Base-by-base conservation (phyloP, 30 jellyfish, hydroid and myxozoan genomes). In the Turritopsis rubra region DNA sequence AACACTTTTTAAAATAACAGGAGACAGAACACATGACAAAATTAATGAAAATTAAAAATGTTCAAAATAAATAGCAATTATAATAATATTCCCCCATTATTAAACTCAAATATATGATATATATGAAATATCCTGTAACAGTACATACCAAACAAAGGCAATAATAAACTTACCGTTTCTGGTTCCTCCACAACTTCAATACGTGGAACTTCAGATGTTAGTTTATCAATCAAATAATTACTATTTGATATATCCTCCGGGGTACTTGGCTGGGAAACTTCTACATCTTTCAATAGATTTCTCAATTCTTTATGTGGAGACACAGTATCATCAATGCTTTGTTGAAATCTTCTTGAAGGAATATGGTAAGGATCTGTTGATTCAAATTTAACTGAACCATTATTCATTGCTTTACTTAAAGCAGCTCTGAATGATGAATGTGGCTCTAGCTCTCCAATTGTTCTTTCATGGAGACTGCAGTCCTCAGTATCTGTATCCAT, bases 101-200 rank as follows among this genome's bases (percentile, higher is more conserved):
- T n/a, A n/a, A n/a, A n/a, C n/a, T n/a, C n/a, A n/a, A n/a, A n/a
- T n/a, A n/a, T n/a, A n/a, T n/a, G n/a, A n/a, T n/a, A n/a, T n/a
- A n/a, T n/a, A n/a, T n/a, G n/a, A n/a, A n/a, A n/a, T n/a, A n/a
- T n/a, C n/a, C n/a, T n/a, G n/a, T n/a, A n/a, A n/a, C n/a, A n/a
- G n/a, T n/a, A n/a, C n/a, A n/a, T n/a, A n/a, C n/a, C n/a, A n/a
- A n/a, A n/a, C n/a, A n/a, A n/a, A n/a, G n/a, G n/a, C n/a, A n/a
- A n/a, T n/a, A n/a, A n/a, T n/a, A n/a, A n/a, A n/a, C 81, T n/a
- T 54, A 92, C 98, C 93, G 84, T 90, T 73, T 92, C 98, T 28
- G 98, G 98, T 74, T 92, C 96, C 41, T 92, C 98, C 1, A 92
- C 86, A 87, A 92, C 85, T 79, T 92, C 96, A 1, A 92, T 83